phyloP scores from a whole-genome alignment of 2,888 invertebrate genomes.

The Mesorhabditis belari region DNA sequence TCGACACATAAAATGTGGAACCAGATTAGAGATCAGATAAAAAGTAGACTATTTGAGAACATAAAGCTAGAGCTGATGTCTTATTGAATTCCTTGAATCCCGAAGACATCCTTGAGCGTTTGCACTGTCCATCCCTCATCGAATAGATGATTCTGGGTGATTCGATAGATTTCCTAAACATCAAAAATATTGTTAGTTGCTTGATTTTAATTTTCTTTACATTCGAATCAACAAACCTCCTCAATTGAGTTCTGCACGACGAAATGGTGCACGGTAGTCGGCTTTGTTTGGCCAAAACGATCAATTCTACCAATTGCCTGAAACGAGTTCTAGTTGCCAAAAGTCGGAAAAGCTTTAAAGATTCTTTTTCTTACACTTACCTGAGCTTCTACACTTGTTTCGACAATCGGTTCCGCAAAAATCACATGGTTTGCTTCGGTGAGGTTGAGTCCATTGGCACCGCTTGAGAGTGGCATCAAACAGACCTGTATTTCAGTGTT shows the following conservation, averaged over 20 bases:
- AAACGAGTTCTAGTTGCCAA: not conserved
- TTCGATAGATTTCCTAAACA: no score
- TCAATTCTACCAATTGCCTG: constrained; percentile 74
- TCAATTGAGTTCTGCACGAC: constrained; percentile 67
- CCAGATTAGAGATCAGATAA: no score
- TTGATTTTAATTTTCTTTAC: no score
- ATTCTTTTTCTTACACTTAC: constrained; percentile 3
- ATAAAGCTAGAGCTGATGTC: no score
- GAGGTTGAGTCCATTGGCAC: constrained; percentile 73
- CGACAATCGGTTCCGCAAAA: constrained; percentile 69
- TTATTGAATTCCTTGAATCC: no score
- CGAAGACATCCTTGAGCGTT: no score
- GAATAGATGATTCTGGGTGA: no score
- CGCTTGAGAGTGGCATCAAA: constrained; percentile 66
- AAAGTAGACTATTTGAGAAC: no score
- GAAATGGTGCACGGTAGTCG: constrained; percentile 69
- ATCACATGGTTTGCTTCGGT: constrained; percentile 73
- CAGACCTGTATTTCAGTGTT: constrained; percentile 54
- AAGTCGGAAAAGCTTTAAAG: not conserved
- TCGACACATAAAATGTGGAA: no score
- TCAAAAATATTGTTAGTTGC: no score
- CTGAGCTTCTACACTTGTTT: constrained; percentile 65
- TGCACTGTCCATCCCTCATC: no score
- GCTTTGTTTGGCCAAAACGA: constrained; percentile 70
- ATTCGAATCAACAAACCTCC: no score